Evolutionary conservation across 2,888 invertebrate genomes (phyloP).

Genomic region (Mesopsocus fuscifrons): DNA sequence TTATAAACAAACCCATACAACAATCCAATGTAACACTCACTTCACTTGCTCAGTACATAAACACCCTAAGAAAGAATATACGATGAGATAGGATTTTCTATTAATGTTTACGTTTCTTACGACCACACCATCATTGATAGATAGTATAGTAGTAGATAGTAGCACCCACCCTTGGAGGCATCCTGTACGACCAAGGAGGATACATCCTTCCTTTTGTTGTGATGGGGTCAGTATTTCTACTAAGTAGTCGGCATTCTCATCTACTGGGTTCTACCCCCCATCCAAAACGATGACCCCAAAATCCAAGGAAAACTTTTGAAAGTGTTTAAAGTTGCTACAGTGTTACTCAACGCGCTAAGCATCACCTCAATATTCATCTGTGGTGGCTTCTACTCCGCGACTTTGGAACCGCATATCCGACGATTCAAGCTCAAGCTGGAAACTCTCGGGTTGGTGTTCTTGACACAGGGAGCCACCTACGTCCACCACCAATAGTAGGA

Average conservation of each 20-base stretch:
- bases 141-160: too few species aligned
- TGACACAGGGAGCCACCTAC: slow-evolving; percentile 27
- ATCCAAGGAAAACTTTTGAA: slow-evolving; percentile 12
- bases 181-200: slow-evolving; percentile 25
- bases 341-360: slow-evolving; percentile 22
- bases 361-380: slow-evolving; percentile 23
- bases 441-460: slow-evolving; percentile 25
- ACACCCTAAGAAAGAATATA: too few species aligned
- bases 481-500: slow-evolving; percentile 27
- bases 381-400: slow-evolving; percentile 32
- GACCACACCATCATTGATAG: too few species aligned
- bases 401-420: slow-evolving; percentile 32
- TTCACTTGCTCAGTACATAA: too few species aligned
- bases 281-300: not conserved
- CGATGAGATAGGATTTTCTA: too few species aligned
- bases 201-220: slow-evolving; percentile 29
- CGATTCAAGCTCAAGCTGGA: slow-evolving; percentile 25
- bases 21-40: too few species aligned
- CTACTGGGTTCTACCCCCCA: slow-evolving; percentile 22
- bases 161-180: slow-evolving; percentile 23
- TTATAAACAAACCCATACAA: too few species aligned
- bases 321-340: slow-evolving; percentile 21
- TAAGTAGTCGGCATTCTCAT: slow-evolving; percentile 22
- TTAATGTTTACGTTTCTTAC: too few species aligned
- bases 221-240: slow-evolving; percentile 24